Base-by-base conservation (phyloP, 1,140 invertebrate species). In the Pseudachorutes palmiensis region DNA sequence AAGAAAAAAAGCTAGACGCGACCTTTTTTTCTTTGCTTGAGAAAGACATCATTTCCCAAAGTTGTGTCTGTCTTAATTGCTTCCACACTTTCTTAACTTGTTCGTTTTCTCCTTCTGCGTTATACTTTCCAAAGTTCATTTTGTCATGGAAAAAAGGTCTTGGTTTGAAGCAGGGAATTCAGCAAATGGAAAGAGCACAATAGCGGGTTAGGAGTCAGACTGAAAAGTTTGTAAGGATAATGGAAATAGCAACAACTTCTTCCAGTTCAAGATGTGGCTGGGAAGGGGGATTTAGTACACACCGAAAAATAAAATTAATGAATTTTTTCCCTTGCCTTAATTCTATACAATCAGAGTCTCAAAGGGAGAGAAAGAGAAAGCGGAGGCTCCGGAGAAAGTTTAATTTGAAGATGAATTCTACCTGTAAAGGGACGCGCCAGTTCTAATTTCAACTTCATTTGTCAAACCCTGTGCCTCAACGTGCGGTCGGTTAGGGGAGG, bases 361-460 rank as follows among this genome's bases (percentile, higher is more conserved):
- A 14, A 24, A 22, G 24, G 51, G 51, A 55, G 51, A 55, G 24
- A 5, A 12, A 22, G 24, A 22, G 5, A 26, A 55, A 26, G 5
- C 12, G 51, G 51, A 14, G 19, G 5, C 19, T 41, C 5, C 19
- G 5, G 36, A 41, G 19, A 5, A 41, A 41, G 9, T 26, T 55
- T 55, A 55, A 55, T 55, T 55, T 55, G 51, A 55, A 55, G 51
- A 55, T 55, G 51, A 22, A 55, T 55, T 55, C n/a, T 55, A 55
- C 51, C 51, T 55, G 51, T 19, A 45, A 45, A 55, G 24, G 51
- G 51, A 14, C 12, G 14, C 51, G 14, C 24, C 14, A 12, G 9
- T 55, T 26, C 51, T 55, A 55, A 55, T 55, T 55, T 24, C 12
- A 55, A 12, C 9, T 55, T 55, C 51, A 55, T 55, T 55, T 55